Conservation (phyloP, 2,797 vertebrate species). For the Tadarida brasiliensis region DNA sequence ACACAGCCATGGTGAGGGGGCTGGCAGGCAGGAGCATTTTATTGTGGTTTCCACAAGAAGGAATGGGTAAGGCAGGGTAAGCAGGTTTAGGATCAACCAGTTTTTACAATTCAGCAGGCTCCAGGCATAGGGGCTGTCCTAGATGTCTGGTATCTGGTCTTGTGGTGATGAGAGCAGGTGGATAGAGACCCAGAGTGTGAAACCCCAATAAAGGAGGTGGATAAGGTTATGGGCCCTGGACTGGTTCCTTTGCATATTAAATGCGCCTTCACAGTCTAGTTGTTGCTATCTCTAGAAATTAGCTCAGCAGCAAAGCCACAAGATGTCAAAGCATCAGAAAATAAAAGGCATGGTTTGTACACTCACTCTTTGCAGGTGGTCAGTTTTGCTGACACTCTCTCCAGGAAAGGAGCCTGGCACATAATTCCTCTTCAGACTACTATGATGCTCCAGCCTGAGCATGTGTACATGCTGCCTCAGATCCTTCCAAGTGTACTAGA, state of each 20-base stretch:
- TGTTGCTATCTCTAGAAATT: neutral
- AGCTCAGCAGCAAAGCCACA: neutral
- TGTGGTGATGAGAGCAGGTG: neutral
- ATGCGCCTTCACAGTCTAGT: neutral
- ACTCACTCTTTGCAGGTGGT: neutral
- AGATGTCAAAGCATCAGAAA: neutral
- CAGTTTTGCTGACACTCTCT: neutral
- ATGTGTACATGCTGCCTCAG: neutral
- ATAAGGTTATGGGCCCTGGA: neutral
- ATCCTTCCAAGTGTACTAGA: neutral
- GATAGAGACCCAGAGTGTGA: neutral
- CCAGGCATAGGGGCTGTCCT: neutral
- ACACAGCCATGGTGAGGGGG: too few relatives aligned
- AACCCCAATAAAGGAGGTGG: neutral
- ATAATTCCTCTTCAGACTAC: neutral
- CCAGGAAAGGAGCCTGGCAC: neutral
- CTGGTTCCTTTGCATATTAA: neutral
- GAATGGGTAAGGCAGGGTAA: neutral
- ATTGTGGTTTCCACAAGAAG: neutral
- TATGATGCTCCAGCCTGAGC: neutral
- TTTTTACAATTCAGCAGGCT: neutral
- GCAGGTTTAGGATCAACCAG: neutral
- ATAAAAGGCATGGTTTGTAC: neutral
- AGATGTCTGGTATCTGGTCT: neutral
- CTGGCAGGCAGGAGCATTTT: neutral